A percentile compares a stretch with the other conserved stretches of the same genome.
Conservation (phyloP, 2,113 vertebrate genomes). For the Bettongia penicillata region DNA sequence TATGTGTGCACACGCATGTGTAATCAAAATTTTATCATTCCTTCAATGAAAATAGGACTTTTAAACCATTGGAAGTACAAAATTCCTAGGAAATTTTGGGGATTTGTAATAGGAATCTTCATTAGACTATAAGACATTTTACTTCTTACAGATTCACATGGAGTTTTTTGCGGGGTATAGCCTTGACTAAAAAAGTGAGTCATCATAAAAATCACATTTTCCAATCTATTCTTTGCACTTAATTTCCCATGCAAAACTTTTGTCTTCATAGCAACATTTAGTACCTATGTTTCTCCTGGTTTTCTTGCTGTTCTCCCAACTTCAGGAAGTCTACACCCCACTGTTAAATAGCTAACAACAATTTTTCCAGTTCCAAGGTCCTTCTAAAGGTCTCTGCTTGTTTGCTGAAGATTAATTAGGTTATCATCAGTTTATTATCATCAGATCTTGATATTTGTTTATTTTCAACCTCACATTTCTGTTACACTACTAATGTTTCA, state of each 20-base stretch:
- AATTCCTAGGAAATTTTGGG: not conserved
- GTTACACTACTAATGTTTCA: not conserved
- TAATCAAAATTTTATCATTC: not conserved
- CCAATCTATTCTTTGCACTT: not conserved
- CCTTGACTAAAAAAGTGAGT: not conserved
- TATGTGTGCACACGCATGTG: too few species aligned
- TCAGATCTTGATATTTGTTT: not conserved
- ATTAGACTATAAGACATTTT: not conserved
- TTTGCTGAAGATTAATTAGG: not conserved
- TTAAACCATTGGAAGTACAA: not conserved
- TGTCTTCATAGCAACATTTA: not conserved
- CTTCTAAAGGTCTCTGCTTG: not conserved
- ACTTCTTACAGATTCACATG: not conserved
- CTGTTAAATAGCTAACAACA: not conserved
- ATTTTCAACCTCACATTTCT: not conserved
- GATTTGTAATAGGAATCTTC: too few species aligned
- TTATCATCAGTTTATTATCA: not conserved
- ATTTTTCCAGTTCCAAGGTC: not conserved
- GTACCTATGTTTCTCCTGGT: not conserved
- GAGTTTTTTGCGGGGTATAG: not conserved
- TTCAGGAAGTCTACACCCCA: not conserved
- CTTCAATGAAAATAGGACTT: not conserved
- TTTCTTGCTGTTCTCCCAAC: not conserved
- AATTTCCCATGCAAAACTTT: not conserved
- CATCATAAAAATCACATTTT: not conserved